Conservation (phyloP, 2,888 invertebrate genomes). For the Eudemis profundana region DNA sequence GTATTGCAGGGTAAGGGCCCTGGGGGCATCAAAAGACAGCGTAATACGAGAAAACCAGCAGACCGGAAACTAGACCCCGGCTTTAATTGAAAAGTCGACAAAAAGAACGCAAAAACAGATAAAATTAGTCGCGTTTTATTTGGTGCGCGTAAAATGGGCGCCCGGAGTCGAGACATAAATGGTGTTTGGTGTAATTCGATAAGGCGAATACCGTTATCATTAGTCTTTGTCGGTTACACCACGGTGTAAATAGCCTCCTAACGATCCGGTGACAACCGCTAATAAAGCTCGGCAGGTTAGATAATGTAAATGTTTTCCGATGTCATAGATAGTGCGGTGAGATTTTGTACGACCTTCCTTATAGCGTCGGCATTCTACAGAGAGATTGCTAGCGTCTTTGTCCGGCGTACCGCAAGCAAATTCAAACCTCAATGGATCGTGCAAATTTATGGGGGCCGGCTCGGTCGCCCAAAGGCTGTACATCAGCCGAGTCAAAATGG, state of each 20-base stretch:
- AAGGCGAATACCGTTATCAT: slow-evolving; percentile 58
- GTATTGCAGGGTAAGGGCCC: slow-evolving; percentile 63
- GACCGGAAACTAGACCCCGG: slow-evolving; percentile 65
- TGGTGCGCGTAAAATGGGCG: slow-evolving; percentile 54
- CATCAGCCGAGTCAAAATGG: slow-evolving; percentile 51
- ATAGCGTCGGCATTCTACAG: slow-evolving; percentile 53
- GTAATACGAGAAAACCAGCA: slow-evolving; percentile 57
- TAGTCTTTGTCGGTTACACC: slow-evolving; percentile 43
- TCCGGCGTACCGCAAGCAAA: slow-evolving; percentile 57
- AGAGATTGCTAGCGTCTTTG: slow-evolving; percentile 54
- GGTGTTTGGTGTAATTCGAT: slow-evolving; percentile 55
- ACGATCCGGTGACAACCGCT: slow-evolving; percentile 8
- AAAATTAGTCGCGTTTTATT: slow-evolving; percentile 60
- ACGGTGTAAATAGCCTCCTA: slow-evolving; percentile 31
- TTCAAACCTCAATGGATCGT: slow-evolving; percentile 60
- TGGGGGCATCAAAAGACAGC: slow-evolving; percentile 60
- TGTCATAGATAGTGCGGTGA: slow-evolving; percentile 13
- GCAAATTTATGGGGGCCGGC: slow-evolving; percentile 61
- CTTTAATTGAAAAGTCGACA: slow-evolving; percentile 67
- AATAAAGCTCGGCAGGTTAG: slow-evolving; percentile 7
- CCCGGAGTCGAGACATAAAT: slow-evolving; percentile 52
- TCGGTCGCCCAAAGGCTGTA: slow-evolving; percentile 45
- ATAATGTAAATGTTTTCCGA: slow-evolving; percentile 21
- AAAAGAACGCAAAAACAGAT: slow-evolving; percentile 64
- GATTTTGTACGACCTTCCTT: slow-evolving; percentile 48